Evolutionary conservation across 2,797 vertebrate species (phyloP), one percentile per base, ranked within the genome.

Genomic region (Saxicola maurus): DNA sequence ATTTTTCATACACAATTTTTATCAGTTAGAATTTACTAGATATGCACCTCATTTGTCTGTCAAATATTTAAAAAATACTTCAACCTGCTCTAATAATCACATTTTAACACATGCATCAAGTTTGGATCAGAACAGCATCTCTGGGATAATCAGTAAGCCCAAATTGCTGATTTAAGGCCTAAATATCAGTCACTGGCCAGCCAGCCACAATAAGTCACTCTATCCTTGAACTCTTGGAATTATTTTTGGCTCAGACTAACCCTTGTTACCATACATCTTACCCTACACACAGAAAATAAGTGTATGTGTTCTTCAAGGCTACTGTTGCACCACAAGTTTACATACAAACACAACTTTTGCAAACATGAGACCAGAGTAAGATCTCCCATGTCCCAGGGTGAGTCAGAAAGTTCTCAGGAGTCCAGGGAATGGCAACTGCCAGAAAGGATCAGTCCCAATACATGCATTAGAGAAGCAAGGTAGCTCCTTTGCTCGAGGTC

Each of bases 141-240:
- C 94, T 94, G 95, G 87, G 91, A 92, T 79, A 87, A 92, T 61
- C 82, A 43, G 33, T 69, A 92, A 92, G 65, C 89, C 91, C 92
- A 92, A 96, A 91, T 79, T 87, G 93, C 92, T 94, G 87, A 94
- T 94, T 89, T 94, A 94, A 94, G 94, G 94, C 89, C 94, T 94
- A 92, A 90, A 78, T 87, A 87, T 87, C 74, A 93, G 91, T 94
- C 92, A 95, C 92, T 91, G 92, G 91, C 89, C 87, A 93, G 94
- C 87, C 91, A 95, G 94, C 91, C 92, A 82, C 91, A 92, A 71
- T 82, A 93, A 86, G 81, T 79, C 83, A 94, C 83, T 91, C 92
- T 86, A 11, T 51, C 74, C 87, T 91, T 67, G 92, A 91, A 92
- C 60, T 88, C 91, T 74, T 45, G 12, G 65, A 92, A 87, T 76